Base-by-base conservation (phyloP, 2,888 invertebrate genomes). In the Pheosia tremula region DNA sequence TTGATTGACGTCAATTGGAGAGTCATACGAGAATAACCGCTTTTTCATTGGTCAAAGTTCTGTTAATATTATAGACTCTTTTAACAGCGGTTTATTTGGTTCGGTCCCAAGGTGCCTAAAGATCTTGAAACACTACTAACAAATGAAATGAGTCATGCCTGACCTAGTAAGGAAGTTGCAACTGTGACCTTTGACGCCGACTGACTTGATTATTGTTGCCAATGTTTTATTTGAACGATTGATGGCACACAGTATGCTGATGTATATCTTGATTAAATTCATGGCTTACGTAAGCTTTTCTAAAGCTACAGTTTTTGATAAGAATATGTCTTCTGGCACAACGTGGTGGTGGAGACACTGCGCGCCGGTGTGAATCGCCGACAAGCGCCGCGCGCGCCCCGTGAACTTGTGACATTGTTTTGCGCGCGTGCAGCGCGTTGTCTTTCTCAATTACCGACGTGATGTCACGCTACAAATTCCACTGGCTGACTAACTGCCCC, bases 401-500 rank as follows among this genome's bases (percentile, higher is more conserved):
- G 49, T 63, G 70, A 72, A 67, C 57, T 72, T 66, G 49, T 62
- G 66, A 56, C 60, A 53, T 62, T 38, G 61, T 60, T 59, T 11
- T 56, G 60, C 53, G 57, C 41, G 47, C 59, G 60, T 47, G 57
- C 45, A 52, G 58, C 64, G 63, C 45, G 58, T 62, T 52, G 60
- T 58, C 59, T 61, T 66, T 58, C 72, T 75, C 71, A 75, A 70
- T 70, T 66, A 73, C 69, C 60, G 62, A 57, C 70, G 62, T 85
- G 85, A 86, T 79, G 84, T 87, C 85, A 87, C 74, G 72, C 68
- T 75, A 74, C 75, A 81, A 79, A 83, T 82, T 79, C 74, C 71
- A 78, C 71, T 68, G 68, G 74, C 63, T 74, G 71, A 75, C 64
- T 71, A 69, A 71, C 59, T 64, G 54, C 13, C 56, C 41, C 56